These are phyloP conservation scores for Anabas testudineus DNA, from an alignment of 2,797 vertebrate species.

Conservation along the genomic window DNA sequence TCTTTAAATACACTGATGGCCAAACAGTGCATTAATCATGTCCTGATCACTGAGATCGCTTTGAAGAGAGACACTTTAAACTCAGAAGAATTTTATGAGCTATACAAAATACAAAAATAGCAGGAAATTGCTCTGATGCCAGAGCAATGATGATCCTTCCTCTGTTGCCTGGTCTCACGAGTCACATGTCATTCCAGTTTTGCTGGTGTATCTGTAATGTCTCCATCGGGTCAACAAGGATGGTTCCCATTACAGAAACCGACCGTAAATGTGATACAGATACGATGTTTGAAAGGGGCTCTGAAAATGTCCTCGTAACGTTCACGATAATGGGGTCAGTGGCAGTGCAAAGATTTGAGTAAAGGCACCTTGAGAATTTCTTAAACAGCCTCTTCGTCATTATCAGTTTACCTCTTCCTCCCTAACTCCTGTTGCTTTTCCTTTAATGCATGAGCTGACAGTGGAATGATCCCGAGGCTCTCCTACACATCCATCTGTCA, in stretches of 20 bases:
- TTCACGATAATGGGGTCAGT: not conserved
- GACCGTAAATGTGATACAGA: not conserved
- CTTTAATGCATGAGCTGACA: conserved; percentile 25
- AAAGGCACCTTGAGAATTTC: conserved; percentile 13
- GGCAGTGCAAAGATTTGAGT: not conserved
- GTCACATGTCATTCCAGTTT: not conserved
- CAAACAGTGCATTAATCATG: not conserved
- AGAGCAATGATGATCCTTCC: not conserved
- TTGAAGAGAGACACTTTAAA: not conserved
- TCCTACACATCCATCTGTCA: conserved; percentile 24
- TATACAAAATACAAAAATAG: not conserved
- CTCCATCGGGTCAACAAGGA: not conserved
- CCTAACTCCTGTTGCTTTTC: not conserved
- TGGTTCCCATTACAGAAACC: not conserved
- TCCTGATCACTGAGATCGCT: not conserved
- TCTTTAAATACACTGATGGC: too few relatives aligned
- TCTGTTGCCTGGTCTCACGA: not conserved
- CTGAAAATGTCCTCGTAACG: not conserved
- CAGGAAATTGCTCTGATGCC: not conserved
- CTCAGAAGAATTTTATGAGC: not conserved
- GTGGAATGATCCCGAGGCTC: conserved; percentile 1
- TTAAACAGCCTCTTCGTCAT: conserved; percentile 16
- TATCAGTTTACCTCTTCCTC: conserved; percentile 20
- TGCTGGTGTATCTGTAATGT: too few relatives aligned
- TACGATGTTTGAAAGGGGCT: not conserved